Percentiles rank a stretch among this genome's conserved stretches.
phyloP scores from a whole-genome alignment of 2,888 invertebrate species.

The Neoitamus cyanurus region DNA sequence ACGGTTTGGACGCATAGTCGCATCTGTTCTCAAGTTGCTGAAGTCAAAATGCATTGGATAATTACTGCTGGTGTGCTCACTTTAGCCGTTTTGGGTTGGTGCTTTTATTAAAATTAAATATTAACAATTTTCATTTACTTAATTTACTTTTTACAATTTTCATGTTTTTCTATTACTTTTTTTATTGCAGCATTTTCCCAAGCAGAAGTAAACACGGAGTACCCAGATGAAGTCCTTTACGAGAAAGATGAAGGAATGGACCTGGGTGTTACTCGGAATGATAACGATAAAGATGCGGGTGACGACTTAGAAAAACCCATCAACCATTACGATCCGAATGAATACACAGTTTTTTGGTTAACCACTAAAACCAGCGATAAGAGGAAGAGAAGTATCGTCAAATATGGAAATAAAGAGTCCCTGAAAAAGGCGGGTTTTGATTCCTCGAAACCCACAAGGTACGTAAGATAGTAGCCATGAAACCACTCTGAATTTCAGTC shows the following conservation, averaged over 20 bases:
- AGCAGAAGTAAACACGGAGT: not conserved
- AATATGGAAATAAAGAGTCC: constrained; percentile 48
- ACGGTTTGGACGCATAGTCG: not conserved
- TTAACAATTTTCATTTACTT: not conserved
- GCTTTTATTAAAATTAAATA: not conserved
- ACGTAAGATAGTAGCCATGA: too few relatives aligned
- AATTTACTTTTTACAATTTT: not conserved
- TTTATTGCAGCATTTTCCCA: not conserved
- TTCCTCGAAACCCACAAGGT: constrained; percentile 54
- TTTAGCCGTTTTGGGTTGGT: not conserved
- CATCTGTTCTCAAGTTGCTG: not conserved
- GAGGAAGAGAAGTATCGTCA: constrained; percentile 49
- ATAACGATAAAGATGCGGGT: not conserved
- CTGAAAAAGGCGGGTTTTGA: constrained; percentile 55
- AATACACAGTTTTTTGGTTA: constrained; percentile 52
- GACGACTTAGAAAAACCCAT: constrained; percentile 4
- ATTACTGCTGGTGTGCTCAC: not conserved
- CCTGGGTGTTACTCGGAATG: not conserved
- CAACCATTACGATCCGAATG: not conserved
- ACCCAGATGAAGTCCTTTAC: not conserved
- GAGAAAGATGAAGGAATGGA: not conserved
- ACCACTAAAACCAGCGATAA: constrained; percentile 59
- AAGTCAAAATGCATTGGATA: not conserved
- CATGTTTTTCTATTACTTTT: not conserved
- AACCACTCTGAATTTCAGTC: not conserved